Conservation (phyloP, 2,888 invertebrate genomes). For the Dryococelus australis region DNA sequence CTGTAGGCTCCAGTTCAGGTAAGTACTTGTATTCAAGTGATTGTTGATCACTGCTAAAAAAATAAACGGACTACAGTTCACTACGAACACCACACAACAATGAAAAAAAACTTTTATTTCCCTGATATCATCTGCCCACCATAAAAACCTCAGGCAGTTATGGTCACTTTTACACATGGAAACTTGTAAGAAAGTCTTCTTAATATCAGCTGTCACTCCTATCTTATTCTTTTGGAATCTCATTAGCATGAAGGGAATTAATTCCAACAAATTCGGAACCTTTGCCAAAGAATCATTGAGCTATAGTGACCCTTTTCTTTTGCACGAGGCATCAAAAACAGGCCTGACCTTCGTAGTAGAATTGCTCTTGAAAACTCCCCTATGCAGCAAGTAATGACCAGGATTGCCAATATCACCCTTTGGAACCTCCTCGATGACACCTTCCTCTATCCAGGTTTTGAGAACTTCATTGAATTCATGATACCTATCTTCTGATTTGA, state of each 20-base stretch:
- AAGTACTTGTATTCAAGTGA: slow-evolving; percentile 33
- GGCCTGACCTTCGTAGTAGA: no score
- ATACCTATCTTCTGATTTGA: not conserved
- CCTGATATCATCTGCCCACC: not conserved
- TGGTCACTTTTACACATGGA: not conserved
- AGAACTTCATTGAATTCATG: not conserved
- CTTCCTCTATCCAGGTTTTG: slow-evolving; percentile 1
- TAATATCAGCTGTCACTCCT: no score
- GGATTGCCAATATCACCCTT: not conserved
- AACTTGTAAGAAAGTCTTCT: no score
- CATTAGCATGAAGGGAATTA: slow-evolving; percentile 24
- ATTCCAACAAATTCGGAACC: slow-evolving; percentile 41
- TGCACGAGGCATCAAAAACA: no score
- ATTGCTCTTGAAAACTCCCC: slow-evolving; percentile 47
- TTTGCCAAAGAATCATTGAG: slow-evolving; percentile 49
- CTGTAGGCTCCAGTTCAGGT: not conserved
- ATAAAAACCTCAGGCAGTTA: not conserved
- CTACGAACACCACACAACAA: slow-evolving; percentile 41
- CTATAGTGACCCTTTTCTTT: slow-evolving; percentile 34
- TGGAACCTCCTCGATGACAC: slow-evolving; percentile 26
- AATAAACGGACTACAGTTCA: slow-evolving; percentile 39
- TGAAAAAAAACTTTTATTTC: slow-evolving; percentile 33
- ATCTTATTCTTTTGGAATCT: no score
- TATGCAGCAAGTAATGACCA: slow-evolving; percentile 46
- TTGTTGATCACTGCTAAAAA: slow-evolving; percentile 34